Base-by-base conservation (phyloP, 2,113 vertebrate genomes). In the Dasyprocta punctata region DNA sequence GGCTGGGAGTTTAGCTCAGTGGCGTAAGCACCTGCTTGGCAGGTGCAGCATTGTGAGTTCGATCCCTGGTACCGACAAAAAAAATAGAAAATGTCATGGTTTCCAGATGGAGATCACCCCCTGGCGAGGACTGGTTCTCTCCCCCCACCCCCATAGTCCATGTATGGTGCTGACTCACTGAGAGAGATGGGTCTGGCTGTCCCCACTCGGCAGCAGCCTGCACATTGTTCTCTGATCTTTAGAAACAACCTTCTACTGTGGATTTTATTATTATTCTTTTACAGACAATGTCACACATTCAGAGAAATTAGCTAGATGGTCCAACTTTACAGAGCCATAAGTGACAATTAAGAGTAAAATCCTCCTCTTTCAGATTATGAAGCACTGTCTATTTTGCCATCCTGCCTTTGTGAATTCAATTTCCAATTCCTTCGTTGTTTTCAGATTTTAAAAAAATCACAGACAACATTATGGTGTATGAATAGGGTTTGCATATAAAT, bases 221-320 rank as follows among this genome's bases (percentile, higher is more conserved):
- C n/a, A n/a, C n/a, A n/a, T 28, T 65, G 81, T 89, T 47, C 30
- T n/a, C 28, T 92, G 36, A 67, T 73, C n/a, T 26, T 85, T 94
- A 86, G 67, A 96, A 92, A 54, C 14, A 94, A 60, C 9, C 17
- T 17, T 89, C 89, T 10, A 36, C 16, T 89, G 54, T 86, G 16
- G 1, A 24, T 58, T 73, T 86, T 81, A 30, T 67, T 82, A 6
- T 44, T 86, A 11, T 82, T 60, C 28, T 73, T 69, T 89, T 81
- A 81, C 9, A 89, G 28, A 81, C 81, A 81, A 26, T 69, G 8
- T 75, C 63, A 47, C 17, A 73, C 6, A 16, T 67, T 81, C 30
- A 81, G 63, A 75, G 52, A 96, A 90, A 44, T 94, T 65, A 60
- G 92, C n/a, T 71, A 87, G 87, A 20, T 63, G n/a, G 36, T 10